Conservation (phyloP, 2,888 invertebrate species). For the Bhutanitis thaidina region DNA sequence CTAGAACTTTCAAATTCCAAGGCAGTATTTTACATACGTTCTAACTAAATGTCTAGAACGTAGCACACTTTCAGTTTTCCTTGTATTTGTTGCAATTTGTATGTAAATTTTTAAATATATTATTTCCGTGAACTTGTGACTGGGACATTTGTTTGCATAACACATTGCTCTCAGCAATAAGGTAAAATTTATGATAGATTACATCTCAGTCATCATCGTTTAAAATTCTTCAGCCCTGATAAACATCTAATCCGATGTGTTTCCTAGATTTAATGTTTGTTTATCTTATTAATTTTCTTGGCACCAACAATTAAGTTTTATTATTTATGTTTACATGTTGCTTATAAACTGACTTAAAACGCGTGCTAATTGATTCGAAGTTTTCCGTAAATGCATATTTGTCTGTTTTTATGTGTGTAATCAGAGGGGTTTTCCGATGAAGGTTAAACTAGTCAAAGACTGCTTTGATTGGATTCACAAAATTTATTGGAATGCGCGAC, state of each 20-base stretch:
- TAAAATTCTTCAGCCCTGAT: constrained; percentile 13
- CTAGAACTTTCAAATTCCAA: background rate
- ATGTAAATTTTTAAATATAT: constrained; percentile 12
- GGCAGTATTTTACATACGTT: background rate
- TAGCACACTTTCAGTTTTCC: constrained; percentile 9
- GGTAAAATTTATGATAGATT: constrained; percentile 11
- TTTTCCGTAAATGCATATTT: constrained; percentile 31
- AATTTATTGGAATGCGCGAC: background rate
- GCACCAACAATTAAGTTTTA: constrained; percentile 1
- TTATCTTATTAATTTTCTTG: constrained; percentile 10
- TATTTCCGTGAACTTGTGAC: constrained; percentile 9
- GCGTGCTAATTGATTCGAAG: constrained; percentile 23
- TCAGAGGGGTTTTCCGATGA: constrained; percentile 21
- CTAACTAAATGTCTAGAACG: background rate
- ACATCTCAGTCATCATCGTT: background rate
- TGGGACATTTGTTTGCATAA: constrained; percentile 2
- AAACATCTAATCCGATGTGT: constrained; percentile 12
- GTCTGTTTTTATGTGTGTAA: constrained; percentile 30
- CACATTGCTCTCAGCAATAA: constrained; percentile 4
- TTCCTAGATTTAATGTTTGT: constrained; percentile 16
- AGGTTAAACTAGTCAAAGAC: constrained; percentile 24
- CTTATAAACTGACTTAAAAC: constrained; percentile 2
- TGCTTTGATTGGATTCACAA: background rate
- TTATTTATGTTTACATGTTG: constrained; percentile 1
- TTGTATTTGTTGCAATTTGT: constrained; percentile 13